A percentile compares a stretch with the other conserved stretches of the same genome.
Conservation (phyloP, 2,888 invertebrate species). For the Ethmia dodecea region DNA sequence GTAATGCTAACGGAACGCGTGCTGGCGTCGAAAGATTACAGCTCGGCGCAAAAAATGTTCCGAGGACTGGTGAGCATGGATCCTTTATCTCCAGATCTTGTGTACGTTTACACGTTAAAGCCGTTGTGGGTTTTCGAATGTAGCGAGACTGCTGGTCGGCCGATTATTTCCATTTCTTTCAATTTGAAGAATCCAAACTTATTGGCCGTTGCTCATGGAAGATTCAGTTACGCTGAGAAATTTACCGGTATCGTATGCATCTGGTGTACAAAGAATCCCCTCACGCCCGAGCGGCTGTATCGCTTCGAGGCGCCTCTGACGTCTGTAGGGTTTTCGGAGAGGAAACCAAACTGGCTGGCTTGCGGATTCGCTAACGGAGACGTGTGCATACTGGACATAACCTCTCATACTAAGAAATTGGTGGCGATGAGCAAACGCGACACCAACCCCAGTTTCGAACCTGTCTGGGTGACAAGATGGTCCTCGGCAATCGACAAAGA, state of each 20-base stretch:
- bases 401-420: slow-evolving; percentile 65
- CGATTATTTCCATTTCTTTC: slow-evolving; percentile 81
- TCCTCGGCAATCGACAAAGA: slow-evolving; percentile 49
- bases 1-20: slow-evolving; percentile 83
- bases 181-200: slow-evolving; percentile 83
- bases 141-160: slow-evolving; percentile 63
- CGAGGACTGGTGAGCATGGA: slow-evolving; percentile 80
- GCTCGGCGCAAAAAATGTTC: slow-evolving; percentile 82
- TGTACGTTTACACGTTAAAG: slow-evolving; percentile 81
- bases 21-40: slow-evolving; percentile 82
- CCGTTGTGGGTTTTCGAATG: slow-evolving; percentile 82
- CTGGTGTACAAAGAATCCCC: slow-evolving; percentile 90
- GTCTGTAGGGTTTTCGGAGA: slow-evolving; percentile 82
- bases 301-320: slow-evolving; percentile 81
- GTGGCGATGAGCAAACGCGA: slow-evolving; percentile 76
- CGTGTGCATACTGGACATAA: slow-evolving; percentile 84
- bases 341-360: slow-evolving; percentile 84
- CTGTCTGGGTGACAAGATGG: slow-evolving; percentile 83
- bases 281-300: slow-evolving; percentile 84
- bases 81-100: slow-evolving; percentile 79
- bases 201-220: slow-evolving; percentile 86
- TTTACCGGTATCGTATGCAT: slow-evolving; percentile 82
- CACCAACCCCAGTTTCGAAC: slow-evolving; percentile 80
- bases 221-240: slow-evolving; percentile 76
- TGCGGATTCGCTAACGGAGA: slow-evolving; percentile 86